Conservation (phyloP, 2,888 invertebrate species). For the Sphinx pinastri region DNA sequence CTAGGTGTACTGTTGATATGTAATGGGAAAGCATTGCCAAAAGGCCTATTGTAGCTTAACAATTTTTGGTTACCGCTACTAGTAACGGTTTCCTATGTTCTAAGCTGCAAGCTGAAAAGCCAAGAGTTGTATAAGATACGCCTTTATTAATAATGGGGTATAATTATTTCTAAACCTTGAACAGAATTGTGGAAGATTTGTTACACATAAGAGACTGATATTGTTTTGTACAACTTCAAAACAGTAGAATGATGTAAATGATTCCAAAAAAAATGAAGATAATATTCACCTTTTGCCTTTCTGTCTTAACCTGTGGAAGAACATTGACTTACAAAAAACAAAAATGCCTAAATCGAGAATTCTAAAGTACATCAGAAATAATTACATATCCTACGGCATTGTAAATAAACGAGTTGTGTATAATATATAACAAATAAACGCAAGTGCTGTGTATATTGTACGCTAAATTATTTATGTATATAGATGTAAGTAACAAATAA, state of each 20-base stretch:
- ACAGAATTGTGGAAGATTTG: no score
- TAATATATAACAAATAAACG: conserved; percentile 40
- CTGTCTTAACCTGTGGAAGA: neutral
- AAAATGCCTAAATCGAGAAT: neutral
- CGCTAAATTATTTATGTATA: conserved; percentile 76
- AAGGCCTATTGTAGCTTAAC: no score
- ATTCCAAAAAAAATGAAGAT: neutral
- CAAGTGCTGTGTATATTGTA: conserved; percentile 68
- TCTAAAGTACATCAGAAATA: neutral
- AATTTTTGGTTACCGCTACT: no score
- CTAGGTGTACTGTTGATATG: neutral
- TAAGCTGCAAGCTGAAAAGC: no score
- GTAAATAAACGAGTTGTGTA: conserved; percentile 19
- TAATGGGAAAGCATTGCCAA: neutral
- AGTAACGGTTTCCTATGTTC: no score
- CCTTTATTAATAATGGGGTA: no score
- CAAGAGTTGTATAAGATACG: no score
- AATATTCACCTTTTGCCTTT: neutral
- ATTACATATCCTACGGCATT: neutral
- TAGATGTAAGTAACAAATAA: conserved; percentile 55
- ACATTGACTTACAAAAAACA: no score
- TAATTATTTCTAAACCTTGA: no score
- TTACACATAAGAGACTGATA: no score
- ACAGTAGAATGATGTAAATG: neutral
- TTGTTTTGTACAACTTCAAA: neutral